Evolutionary conservation across 2,797 vertebrate species (phyloP), one percentile per base, ranked within the genome.

Genomic region (Harpagifer antarcticus): DNA sequence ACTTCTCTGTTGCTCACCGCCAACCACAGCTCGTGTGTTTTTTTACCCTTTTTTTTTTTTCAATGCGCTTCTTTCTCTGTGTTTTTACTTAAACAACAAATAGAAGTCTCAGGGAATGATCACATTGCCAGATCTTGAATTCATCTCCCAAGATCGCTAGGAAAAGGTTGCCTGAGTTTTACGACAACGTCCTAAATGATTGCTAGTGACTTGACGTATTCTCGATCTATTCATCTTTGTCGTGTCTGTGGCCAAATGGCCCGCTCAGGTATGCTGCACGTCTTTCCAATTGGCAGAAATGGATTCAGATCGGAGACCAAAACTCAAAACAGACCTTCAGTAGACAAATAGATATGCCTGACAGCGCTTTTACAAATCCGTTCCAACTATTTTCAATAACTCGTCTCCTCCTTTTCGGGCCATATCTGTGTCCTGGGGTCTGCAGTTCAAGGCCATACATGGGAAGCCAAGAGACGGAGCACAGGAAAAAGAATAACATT

Each of bases 341-440:
- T 19, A 84, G 90, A 91, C 68, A 69, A 72, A 91, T 82, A 81
- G 85, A 88, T 79, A 70, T 74, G 78, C 80, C 76, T 78, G 76
- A 82, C 82, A 82, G 73, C 68, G 19, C 81, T 74, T 76, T 77
- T 56, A 72, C 87, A 75, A 89, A 79, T 87, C 77, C 76, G 40
- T 72, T 91, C 84, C 89, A 91, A 85, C 86, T 84, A 69, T 86
- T 87, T 91, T 81, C 79, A 86, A 85, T 82, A 86, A 75, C 82
- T 85, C 52, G 17, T 60, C 85, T 75, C 72, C 78, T 86, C 81
- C 65, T 82, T 88, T 50, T 78, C 72, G 79, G 76, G 82, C 80
- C 80, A 57, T 70, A 82, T 87, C 79, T 72, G 56, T 45, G 72
- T 85, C 79, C 83, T 58, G 78, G 72, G 83, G 82, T 84, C 84